Conservation (phyloP, 2,797 vertebrate genomes). For the Mycteria americana region DNA sequence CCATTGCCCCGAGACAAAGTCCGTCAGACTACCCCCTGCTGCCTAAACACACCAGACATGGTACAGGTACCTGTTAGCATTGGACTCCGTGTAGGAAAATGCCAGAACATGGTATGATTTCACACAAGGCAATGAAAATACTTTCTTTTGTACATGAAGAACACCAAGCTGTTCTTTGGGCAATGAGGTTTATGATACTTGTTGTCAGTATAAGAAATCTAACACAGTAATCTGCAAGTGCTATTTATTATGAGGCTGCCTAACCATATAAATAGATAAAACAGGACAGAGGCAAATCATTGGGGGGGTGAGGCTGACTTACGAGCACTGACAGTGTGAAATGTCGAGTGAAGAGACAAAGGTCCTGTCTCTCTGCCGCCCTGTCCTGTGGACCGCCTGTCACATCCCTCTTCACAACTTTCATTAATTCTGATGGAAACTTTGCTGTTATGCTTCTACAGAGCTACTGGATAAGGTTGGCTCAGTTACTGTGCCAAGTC, state of each 20-base stretch:
- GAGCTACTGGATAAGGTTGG: neutral
- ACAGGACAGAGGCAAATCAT: neutral
- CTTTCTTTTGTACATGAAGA: neutral
- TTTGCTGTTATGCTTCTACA: neutral
- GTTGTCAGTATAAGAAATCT: neutral
- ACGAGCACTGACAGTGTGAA: neutral
- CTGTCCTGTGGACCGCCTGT: neutral
- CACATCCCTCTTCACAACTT: neutral
- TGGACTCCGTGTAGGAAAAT: neutral
- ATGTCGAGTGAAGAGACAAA: neutral
- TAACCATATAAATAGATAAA: neutral
- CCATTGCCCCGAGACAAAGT: neutral
- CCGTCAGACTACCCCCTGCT: neutral
- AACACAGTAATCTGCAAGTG: neutral
- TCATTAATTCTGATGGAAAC: neutral
- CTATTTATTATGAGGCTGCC: neutral
- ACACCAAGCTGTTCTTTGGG: neutral
- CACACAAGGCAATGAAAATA: neutral
- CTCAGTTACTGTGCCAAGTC: neutral
- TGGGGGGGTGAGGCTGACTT: neutral
- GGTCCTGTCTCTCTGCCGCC: neutral
- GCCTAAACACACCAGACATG: neutral
- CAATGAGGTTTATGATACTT: neutral
- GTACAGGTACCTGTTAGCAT: neutral
- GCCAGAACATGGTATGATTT: neutral